Evolutionary conservation across 2,888 invertebrate genomes (phyloP).

Genomic region (Yponomeuta plumbellus): DNA sequence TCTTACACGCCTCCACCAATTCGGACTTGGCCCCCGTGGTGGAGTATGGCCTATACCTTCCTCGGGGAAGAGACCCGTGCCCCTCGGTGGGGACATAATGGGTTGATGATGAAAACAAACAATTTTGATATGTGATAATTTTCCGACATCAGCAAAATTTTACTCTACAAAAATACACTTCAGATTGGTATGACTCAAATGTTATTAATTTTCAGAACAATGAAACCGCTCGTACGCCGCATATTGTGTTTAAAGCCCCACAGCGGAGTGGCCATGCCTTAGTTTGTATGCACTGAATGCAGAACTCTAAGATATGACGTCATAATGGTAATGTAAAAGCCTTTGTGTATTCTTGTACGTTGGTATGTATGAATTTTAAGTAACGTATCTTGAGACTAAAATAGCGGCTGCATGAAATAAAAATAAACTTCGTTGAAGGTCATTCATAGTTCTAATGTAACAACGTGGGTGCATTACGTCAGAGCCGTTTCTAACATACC

Average conservation of each 20-base stretch:
- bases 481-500: too few species aligned
- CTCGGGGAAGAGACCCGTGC: too few species aligned
- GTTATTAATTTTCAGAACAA: neutral
- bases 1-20: too few species aligned
- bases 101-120: too few species aligned
- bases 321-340: constrained; percentile 1
- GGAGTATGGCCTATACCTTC: too few species aligned
- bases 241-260: neutral
- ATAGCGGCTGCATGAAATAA: neutral
- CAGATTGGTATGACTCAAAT: too few species aligned
- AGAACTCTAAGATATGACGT: neutral
- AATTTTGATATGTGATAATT: too few species aligned
- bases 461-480: too few species aligned
- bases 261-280: neutral
- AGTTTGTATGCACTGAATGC: constrained; percentile 1
- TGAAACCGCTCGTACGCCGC: neutral
- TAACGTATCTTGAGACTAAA: neutral
- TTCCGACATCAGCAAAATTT: too few species aligned
- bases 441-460: neutral
- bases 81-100: too few species aligned
- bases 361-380: neutral
- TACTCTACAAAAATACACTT: too few species aligned
- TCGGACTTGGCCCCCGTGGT: too few species aligned
- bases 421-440: neutral
- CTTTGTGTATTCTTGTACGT: constrained; percentile 3